Conservation (phyloP, 2,888 invertebrate genomes). For the Thyatira batis region DNA sequence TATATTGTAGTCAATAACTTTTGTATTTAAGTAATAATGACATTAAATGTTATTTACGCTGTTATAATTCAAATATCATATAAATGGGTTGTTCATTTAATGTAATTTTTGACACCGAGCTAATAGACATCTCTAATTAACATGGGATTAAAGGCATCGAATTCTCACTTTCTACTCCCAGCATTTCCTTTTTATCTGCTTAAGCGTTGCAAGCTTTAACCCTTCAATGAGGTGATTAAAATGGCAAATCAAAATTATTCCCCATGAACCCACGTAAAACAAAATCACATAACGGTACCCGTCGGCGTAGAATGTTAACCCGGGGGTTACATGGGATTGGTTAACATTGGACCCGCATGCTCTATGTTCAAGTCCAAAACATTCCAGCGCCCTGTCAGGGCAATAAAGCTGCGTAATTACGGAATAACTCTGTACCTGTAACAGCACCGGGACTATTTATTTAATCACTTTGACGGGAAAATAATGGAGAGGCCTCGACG, state of each 20-base stretch:
- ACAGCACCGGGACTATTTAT: conserved; percentile 71
- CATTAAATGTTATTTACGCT: no score
- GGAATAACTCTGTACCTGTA: conserved; percentile 71
- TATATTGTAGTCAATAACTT: neutral
- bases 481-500: conserved; percentile 61
- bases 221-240: no score
- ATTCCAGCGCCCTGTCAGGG: conserved; percentile 66
- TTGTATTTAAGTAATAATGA: neutral
- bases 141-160: no score
- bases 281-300: conserved; percentile 20
- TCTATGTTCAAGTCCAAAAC: conserved; percentile 51
- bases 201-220: no score
- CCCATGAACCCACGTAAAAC: neutral
- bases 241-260: no score
- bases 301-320: conserved; percentile 36
- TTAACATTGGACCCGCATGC: conserved; percentile 22
- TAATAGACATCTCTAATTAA: no score
- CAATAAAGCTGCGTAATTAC: conserved; percentile 78
- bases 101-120: no score
- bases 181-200: no score
- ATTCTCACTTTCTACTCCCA: no score
- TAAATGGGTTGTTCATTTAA: no score
- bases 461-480: conserved; percentile 81
- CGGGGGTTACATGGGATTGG: conserved; percentile 39
- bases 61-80: no score